Evolutionary conservation across 1,140 invertebrate species (phyloP).

Genomic region (Xylocopa sonorina): DNA sequence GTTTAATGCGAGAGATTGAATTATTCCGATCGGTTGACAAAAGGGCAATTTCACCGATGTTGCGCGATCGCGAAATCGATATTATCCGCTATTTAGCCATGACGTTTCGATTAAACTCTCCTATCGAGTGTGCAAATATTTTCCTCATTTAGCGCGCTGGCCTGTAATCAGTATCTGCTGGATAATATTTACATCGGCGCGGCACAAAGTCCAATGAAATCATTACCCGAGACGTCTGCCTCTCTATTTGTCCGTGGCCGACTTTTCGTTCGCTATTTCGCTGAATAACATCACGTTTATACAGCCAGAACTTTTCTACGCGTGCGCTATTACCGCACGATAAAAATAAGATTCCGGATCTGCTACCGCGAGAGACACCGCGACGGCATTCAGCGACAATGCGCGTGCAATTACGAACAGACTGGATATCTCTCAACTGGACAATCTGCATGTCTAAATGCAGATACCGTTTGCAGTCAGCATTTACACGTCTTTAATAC

Average conservation of each 20-base stretch:
- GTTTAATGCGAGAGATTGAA: neutral
- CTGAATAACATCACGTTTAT: slow-evolving; percentile 1
- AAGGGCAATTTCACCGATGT: slow-evolving; percentile 11
- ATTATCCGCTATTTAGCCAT: slow-evolving; percentile 21
- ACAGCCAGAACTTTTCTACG: too few relatives aligned
- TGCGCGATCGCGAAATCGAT: neutral
- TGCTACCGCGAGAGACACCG: neutral
- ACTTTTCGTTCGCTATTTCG: slow-evolving; percentile 31
- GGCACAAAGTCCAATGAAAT: slow-evolving; percentile 50
- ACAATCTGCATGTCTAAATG: too few relatives aligned
- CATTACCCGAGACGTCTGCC: slow-evolving; percentile 42
- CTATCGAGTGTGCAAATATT: slow-evolving; percentile 41
- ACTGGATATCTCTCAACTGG: too few relatives aligned
- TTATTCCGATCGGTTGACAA: neutral
- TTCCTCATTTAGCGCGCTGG: slow-evolving; percentile 26
- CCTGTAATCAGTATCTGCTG: slow-evolving; percentile 33
- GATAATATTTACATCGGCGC: slow-evolving; percentile 50
- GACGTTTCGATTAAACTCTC: slow-evolving; percentile 24
- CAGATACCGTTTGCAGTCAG: too few relatives aligned
- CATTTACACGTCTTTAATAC: too few relatives aligned
- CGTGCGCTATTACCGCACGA: neutral
- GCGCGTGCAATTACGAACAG: too few relatives aligned
- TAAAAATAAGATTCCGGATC: neutral
- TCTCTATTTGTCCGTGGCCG: slow-evolving; percentile 48
- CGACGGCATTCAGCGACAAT: too few relatives aligned